Evolutionary conservation across 2,888 invertebrate species (phyloP).

Genomic region (Oligia strigilis): DNA sequence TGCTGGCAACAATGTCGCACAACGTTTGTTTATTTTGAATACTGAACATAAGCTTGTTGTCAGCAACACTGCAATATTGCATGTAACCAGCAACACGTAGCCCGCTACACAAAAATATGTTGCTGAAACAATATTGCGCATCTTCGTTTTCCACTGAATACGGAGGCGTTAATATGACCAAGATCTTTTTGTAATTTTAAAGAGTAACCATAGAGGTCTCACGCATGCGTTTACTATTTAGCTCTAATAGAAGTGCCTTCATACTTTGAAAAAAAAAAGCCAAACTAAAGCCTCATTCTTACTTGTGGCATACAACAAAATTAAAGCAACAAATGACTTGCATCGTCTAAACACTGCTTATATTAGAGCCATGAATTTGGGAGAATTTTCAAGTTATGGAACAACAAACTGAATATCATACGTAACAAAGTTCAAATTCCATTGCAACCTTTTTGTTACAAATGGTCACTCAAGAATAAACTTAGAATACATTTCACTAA

Average conservation of each 20-base stretch:
- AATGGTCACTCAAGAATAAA: background rate
- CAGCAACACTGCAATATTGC: background rate
- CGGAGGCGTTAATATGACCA: too few relatives aligned
- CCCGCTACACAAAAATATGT: background rate
- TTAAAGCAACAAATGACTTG: background rate
- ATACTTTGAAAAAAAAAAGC: background rate
- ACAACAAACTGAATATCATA: background rate
- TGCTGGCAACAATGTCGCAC: background rate
- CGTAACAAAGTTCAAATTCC: background rate
- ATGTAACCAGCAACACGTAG: background rate
- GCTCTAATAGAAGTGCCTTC: background rate
- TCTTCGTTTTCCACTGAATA: background rate
- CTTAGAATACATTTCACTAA: background rate
- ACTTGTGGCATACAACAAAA: background rate
- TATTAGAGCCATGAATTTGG: background rate
- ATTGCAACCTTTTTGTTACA: background rate
- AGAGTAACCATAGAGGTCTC: background rate
- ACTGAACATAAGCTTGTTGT: background rate
- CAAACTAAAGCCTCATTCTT: background rate
- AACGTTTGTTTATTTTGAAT: background rate
- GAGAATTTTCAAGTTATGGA: background rate
- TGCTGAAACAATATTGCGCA: background rate
- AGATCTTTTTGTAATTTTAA: background rate
- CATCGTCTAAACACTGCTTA: background rate
- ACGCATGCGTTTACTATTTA: constrained; percentile 8